Evolutionary conservation across 2,797 vertebrate genomes (phyloP).

Genomic region (Urosaurus nigricauda): DNA sequence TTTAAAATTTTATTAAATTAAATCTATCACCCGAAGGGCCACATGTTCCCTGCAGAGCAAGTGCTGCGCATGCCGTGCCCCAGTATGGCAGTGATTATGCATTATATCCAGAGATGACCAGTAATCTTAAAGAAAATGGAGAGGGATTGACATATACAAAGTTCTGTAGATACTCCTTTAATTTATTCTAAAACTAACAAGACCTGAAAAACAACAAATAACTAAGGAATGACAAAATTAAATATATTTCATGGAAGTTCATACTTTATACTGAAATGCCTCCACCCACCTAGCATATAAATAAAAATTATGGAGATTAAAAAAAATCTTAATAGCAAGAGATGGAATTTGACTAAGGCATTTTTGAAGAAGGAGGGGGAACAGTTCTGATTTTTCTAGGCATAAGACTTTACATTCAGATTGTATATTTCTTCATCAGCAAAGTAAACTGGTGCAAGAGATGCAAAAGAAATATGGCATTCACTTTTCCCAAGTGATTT

Average conservation of each 20-base stretch:
- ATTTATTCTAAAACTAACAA: constrained; percentile 58
- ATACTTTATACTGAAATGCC: constrained; percentile 19
- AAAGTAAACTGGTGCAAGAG: constrained; percentile 50
- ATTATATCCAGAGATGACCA: constrained; percentile 37
- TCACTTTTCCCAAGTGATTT: constrained; percentile 22
- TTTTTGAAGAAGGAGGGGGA: constrained; percentile 34
- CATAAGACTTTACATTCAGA: constrained; percentile 57
- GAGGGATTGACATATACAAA: constrained; percentile 60
- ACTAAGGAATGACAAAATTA: constrained; percentile 61
- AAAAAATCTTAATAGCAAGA: constrained; percentile 68
- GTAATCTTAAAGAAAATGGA: constrained; percentile 70
- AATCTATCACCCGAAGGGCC: too few relatives aligned
- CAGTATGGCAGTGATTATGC: too few relatives aligned
- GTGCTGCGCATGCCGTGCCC: background rate
- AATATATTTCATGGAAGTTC: constrained; percentile 65
- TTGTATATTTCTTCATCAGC: constrained; percentile 66
- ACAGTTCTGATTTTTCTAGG: constrained; percentile 30
- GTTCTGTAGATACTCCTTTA: constrained; percentile 50
- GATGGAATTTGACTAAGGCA: constrained; percentile 63
- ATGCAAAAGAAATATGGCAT: constrained; percentile 37
- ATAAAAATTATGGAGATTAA: constrained; percentile 74
- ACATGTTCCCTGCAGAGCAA: background rate
- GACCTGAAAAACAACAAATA: constrained; percentile 64
- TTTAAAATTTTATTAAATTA: too few relatives aligned
- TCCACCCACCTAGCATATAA: constrained; percentile 46